Evolutionary conservation across 53 echinoderm and acorn worm species (phyloP).

Genomic region (Henricia sp.): DNA sequence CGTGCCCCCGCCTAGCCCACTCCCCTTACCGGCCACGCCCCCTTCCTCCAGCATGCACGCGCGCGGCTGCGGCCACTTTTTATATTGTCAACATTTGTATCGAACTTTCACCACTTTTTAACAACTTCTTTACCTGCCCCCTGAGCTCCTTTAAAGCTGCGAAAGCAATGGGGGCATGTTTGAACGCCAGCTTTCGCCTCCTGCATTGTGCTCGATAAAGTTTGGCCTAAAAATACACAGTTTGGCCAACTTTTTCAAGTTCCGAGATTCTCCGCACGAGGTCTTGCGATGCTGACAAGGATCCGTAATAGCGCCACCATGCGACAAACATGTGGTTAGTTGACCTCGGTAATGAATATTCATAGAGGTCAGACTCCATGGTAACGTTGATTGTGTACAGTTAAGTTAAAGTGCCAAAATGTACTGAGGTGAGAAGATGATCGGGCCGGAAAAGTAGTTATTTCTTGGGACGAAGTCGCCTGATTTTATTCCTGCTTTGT

Average conservation of each 20-base stretch:
- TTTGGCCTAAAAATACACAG: not conserved
- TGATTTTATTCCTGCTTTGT: constrained; percentile 26
- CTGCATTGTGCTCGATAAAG: constrained; percentile 18
- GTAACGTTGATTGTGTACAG: constrained; percentile 46
- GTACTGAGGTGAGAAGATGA: not conserved
- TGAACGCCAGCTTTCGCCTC: constrained; percentile 18
- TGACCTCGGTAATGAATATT: constrained; percentile 18
- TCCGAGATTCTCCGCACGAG: too few species aligned
- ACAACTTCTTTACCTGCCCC: constrained; percentile 44
- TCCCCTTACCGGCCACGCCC: too few species aligned
- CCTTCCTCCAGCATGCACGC: too few species aligned
- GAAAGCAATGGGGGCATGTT: constrained; percentile 43
- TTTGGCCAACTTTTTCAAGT: not conserved
- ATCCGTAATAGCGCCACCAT: constrained; percentile 4
- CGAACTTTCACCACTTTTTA: too few species aligned
- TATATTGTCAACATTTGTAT: too few species aligned
- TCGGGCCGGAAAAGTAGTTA: not conserved
- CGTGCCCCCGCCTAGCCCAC: too few species aligned
- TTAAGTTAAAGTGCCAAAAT: too few species aligned
- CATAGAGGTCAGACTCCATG: constrained; percentile 41
- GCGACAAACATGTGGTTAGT: not conserved
- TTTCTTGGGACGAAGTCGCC: not conserved
- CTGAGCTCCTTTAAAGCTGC: constrained; percentile 31
- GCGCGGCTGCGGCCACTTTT: too few species aligned
- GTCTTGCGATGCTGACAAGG: not conserved